Conservation (phyloP, 2,113 vertebrate genomes). For the Pelobates fuscus region DNA sequence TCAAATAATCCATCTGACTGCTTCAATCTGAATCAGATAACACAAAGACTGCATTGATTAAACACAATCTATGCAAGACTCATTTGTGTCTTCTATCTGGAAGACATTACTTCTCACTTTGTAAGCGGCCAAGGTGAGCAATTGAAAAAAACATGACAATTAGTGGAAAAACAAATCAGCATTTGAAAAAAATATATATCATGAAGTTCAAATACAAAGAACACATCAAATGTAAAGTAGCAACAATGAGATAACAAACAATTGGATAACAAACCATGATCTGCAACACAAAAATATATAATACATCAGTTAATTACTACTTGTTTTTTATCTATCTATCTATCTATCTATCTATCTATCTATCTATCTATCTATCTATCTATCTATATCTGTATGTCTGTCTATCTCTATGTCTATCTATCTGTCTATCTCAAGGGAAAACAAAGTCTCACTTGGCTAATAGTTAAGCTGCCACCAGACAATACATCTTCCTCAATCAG, state of each 20-base stretch:
- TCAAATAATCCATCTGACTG: constrained; percentile 63
- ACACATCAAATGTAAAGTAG: not conserved
- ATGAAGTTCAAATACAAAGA: constrained; percentile 51
- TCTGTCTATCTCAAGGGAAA: too few species aligned
- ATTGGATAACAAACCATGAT: not conserved
- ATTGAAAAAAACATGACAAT: constrained; percentile 59
- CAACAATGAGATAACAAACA: not conserved
- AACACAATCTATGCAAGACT: constrained; percentile 61
- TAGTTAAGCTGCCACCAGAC: too few species aligned
- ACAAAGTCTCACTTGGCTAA: too few species aligned
- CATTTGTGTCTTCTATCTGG: constrained; percentile 65
- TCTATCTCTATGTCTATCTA: too few species aligned
- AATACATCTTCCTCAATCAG: too few species aligned
- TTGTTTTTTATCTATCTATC: too few species aligned
- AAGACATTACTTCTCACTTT: constrained; percentile 60
- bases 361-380: too few species aligned
- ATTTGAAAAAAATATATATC: constrained; percentile 39
- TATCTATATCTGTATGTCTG: too few species aligned
- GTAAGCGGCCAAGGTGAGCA: constrained; percentile 60
- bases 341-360: too few species aligned
- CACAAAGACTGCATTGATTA: constrained; percentile 64
- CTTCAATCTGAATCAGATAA: constrained; percentile 63
- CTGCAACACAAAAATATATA: too few species aligned
- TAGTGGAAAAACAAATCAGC: constrained; percentile 43
- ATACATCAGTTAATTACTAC: too few species aligned